Evolutionary conservation across 2,113 vertebrate species (phyloP).

Genomic region (Megaleporinus macrocephalus): DNA sequence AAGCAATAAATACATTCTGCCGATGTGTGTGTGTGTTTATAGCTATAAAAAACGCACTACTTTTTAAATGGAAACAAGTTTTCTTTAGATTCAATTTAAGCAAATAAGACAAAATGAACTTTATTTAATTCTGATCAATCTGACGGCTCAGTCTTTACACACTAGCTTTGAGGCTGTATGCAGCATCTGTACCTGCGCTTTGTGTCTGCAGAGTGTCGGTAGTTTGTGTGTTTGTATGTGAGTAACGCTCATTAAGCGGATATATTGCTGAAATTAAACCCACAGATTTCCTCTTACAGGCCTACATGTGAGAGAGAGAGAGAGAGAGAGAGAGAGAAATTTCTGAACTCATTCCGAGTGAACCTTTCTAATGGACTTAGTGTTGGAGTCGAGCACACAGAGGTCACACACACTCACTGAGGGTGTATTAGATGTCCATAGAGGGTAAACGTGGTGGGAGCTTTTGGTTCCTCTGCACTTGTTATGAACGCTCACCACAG

Average conservation of each 20-base stretch:
- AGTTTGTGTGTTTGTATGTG: too few relatives aligned
- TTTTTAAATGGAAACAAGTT: too few relatives aligned
- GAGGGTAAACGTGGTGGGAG: slow-evolving; percentile 5
- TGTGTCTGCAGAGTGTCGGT: too few relatives aligned
- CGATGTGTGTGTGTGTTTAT: too few relatives aligned
- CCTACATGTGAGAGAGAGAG: not conserved
- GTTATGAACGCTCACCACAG: slow-evolving; percentile 20
- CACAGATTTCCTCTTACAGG: not conserved
- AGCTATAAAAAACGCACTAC: too few relatives aligned
- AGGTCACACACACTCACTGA: slow-evolving; percentile 11
- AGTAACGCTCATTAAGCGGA: not conserved
- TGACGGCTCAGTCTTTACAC: too few relatives aligned
- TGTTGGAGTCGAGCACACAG: slow-evolving; percentile 36
- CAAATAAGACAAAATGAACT: too few relatives aligned
- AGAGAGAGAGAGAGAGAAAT: not conserved
- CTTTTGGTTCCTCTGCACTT: slow-evolving; percentile 32
- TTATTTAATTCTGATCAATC: too few relatives aligned
- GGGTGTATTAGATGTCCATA: slow-evolving; percentile 3
- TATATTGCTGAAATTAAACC: slow-evolving; percentile 11
- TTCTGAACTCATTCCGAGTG: slow-evolving; percentile 33
- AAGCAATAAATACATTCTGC: too few relatives aligned
- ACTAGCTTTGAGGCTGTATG: too few relatives aligned
- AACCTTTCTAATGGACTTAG: slow-evolving; percentile 29
- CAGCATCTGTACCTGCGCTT: too few relatives aligned
- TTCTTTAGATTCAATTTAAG: too few relatives aligned